These are phyloP conservation scores for Ganaspis sp. DNA, from an alignment of 1,140 invertebrate species.

Conservation along the genomic window DNA sequence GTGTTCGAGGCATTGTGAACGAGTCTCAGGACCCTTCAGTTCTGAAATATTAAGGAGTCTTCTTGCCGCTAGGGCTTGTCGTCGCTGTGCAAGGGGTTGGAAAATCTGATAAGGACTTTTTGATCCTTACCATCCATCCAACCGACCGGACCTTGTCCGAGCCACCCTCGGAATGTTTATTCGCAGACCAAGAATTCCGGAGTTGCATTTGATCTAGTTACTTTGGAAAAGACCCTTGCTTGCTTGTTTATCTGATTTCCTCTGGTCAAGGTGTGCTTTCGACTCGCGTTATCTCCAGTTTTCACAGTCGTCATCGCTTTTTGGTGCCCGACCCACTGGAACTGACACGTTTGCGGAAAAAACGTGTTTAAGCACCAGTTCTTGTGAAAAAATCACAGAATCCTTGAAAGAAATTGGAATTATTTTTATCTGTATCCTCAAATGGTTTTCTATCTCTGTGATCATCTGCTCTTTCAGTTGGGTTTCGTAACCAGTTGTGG, in stretches of 20 bases:
- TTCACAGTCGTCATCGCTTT: constrained; percentile 3
- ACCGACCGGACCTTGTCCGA: constrained; percentile 40
- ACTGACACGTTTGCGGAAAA: constrained; percentile 10
- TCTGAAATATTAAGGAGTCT: constrained; percentile 74
- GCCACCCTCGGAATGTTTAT: constrained; percentile 43
- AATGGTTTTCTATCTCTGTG: not conserved
- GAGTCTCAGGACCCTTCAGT: constrained; percentile 60
- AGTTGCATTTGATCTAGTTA: not conserved
- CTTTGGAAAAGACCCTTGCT: not conserved
- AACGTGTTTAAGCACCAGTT: not conserved
- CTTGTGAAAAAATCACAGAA: not conserved
- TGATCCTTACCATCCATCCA: constrained; percentile 61
- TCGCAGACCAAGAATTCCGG: constrained; percentile 24
- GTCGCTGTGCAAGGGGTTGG: constrained; percentile 64
- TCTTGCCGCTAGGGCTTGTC: constrained; percentile 55
- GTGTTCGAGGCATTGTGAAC: constrained; percentile 65
- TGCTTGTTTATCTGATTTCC: not conserved
- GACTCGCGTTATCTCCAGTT: not conserved
- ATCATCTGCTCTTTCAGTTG: too few relatives aligned
- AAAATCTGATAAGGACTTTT: constrained; percentile 76
- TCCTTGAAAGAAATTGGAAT: not conserved
- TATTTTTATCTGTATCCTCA: not conserved
- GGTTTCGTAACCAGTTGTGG: too few relatives aligned
- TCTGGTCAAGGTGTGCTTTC: constrained; percentile 11
- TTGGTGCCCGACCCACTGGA: not conserved